Base-by-base conservation (phyloP, 2,888 invertebrate genomes). In the Acrobasis consociella region DNA sequence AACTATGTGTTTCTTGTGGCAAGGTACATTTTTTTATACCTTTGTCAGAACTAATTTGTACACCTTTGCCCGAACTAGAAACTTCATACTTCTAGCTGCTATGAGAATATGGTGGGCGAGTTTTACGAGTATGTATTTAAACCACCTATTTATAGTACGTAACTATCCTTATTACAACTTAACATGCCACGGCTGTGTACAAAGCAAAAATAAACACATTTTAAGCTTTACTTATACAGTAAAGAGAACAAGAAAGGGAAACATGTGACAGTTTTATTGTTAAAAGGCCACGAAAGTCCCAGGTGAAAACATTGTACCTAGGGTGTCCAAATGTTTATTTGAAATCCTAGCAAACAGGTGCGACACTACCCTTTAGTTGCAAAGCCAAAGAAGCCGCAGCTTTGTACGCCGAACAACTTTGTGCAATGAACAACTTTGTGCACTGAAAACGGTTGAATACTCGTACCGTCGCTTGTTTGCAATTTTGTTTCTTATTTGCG, bases 341-440 rank as follows among this genome's bases (percentile, higher is more conserved):
- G 2, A 53, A 37, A 7, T 46, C 22, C 42, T 17, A 42, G 22
- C 46, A 56, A 42, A 42, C 56, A 56, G 17, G 53, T 37, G 53
- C 52, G 22, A 10, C 15, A 0, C 38, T 8, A 53, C 31, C 38
- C 42, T 56, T 42, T 22, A 42, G 42, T 56, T 56, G 2, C 9
- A 55, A 56, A 56, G 42, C 42, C 56, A 46, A 56, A 64, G 66
- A 66, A 66, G 67, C 67, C 66, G 38, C 67, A 55, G 46, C 63
- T 56, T 42, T 56, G 56, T 56, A 39, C 56, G 17, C 31, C 31
- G 15, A 53, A 56, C 16, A 37, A 56, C 60, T 66, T 62, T 65
- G 62, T 67, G 59, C 49, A 62, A 64, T 58, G 64, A 64, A 63
- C 62, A 64, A 64, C 63, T 69, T 67, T 66, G 62, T 63, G 52